A percentile compares a stretch with the other conserved stretches of the same genome.
Evolutionary conservation across 2,113 vertebrate species (phyloP).

Genomic region (Apistogramma diplotaenia): DNA sequence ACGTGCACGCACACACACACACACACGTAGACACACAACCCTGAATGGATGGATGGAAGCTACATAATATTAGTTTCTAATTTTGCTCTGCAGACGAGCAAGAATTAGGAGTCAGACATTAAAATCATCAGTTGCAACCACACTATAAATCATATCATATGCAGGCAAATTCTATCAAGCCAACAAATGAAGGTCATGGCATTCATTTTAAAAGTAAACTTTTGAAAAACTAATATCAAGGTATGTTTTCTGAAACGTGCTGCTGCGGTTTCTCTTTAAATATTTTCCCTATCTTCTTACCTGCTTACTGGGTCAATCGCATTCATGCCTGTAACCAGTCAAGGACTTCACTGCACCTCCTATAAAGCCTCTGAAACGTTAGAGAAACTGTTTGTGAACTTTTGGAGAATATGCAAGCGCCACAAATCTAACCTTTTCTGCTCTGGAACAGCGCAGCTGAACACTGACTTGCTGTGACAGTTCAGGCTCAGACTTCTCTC

Average conservation of each 20-base stretch:
- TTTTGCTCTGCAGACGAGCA: not conserved
- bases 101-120: slow-evolving; percentile 4
- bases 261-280: not conserved
- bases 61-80: not conserved
- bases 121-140: not conserved
- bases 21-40: too few relatives aligned
- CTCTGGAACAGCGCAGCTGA: not conserved
- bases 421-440: not conserved
- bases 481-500: not conserved
- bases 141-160: slow-evolving; percentile 10
- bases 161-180: not conserved
- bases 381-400: not conserved
- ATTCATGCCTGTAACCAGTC: not conserved
- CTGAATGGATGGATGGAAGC: too few relatives aligned
- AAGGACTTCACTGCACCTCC: not conserved
- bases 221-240: not conserved
- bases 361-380: not conserved
- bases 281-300: not conserved
- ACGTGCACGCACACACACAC: too few relatives aligned
- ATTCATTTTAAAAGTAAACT: slow-evolving; percentile 18
- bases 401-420: not conserved
- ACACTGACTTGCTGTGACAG: not conserved
- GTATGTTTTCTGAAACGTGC: slow-evolving; percentile 1
- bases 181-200: slow-evolving; percentile 35
- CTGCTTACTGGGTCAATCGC: not conserved